Evolutionary conservation across 1,140 invertebrate genomes (phyloP).

Genomic region (Drosophila parabipectinata): DNA sequence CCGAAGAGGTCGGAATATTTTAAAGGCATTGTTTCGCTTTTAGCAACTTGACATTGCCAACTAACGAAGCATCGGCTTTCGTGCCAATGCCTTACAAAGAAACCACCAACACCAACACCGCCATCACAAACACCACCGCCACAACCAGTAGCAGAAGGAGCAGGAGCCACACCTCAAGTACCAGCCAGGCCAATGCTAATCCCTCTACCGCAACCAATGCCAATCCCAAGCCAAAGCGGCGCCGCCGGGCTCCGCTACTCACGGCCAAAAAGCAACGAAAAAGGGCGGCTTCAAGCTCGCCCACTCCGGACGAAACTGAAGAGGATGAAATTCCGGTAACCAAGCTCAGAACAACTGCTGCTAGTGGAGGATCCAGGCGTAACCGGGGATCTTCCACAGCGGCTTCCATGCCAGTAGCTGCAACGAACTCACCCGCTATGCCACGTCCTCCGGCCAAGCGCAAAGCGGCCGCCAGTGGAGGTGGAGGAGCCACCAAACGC

Average conservation of each 20-base stretch:
- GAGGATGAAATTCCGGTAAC: neutral
- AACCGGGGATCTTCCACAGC: slow-evolving; percentile 4
- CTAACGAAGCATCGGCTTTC: slow-evolving; percentile 58
- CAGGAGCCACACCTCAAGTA: slow-evolving; percentile 64
- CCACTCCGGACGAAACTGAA: slow-evolving; percentile 8
- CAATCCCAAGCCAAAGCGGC: slow-evolving; percentile 62
- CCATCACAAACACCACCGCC: slow-evolving; percentile 4
- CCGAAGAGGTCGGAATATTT: neutral
- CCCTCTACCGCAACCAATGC: slow-evolving; percentile 19
- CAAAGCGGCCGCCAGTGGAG: slow-evolving; percentile 9
- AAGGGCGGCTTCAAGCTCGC: slow-evolving; percentile 1
- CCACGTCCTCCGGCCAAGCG: slow-evolving; percentile 15
- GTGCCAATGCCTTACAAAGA: slow-evolving; percentile 54
- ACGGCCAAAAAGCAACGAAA: slow-evolving; percentile 56
- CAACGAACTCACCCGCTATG: slow-evolving; percentile 38
- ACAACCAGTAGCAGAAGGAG: slow-evolving; percentile 29
- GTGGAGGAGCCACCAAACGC: slow-evolving; percentile 37
- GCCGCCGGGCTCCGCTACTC: slow-evolving; percentile 59
- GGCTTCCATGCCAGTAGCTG: slow-evolving; percentile 21
- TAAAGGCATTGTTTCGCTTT: neutral
- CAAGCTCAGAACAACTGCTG: slow-evolving; percentile 16
- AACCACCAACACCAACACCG: slow-evolving; percentile 31
- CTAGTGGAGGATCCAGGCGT: slow-evolving; percentile 9
- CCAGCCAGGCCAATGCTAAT: slow-evolving; percentile 29
- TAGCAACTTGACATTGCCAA: slow-evolving; percentile 70